Percentiles rank a stretch among this genome's conserved stretches.
phyloP scores from a whole-genome alignment of 2,888 invertebrate genomes.

The Subacronicta megacephala region DNA sequence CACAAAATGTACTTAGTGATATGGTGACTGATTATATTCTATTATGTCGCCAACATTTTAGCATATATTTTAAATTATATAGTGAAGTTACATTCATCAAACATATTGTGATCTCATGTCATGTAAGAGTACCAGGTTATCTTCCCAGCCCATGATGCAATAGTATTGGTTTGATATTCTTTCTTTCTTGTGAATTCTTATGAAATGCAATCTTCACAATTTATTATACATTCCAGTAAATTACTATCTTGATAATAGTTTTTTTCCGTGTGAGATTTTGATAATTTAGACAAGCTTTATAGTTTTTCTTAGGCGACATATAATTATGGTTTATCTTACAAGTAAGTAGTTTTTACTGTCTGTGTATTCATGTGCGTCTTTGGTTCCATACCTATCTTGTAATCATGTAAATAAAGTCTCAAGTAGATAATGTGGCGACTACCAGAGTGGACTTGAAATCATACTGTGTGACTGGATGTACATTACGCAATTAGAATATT shows the following conservation, averaged over 20 bases:
- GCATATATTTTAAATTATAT: constrained; percentile 69
- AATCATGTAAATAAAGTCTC: constrained; percentile 81
- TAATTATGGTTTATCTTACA: constrained; percentile 68
- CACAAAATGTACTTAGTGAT: constrained; percentile 88
- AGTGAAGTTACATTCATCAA: constrained; percentile 74
- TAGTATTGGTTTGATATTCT: constrained; percentile 70
- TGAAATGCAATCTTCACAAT: constrained; percentile 70
- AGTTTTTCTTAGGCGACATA: constrained; percentile 80
- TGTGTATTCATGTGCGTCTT: constrained; percentile 76
- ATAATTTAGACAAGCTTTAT: constrained; percentile 81
- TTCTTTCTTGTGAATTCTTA: constrained; percentile 66
- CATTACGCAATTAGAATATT: constrained; percentile 81
- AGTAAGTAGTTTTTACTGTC: constrained; percentile 73
- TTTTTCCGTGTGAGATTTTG: constrained; percentile 79
- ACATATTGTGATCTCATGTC: constrained; percentile 84
- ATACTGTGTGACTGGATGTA: constrained; percentile 79
- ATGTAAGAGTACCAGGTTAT: constrained; percentile 74
- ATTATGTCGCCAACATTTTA: constrained; percentile 70
- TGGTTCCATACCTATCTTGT: constrained; percentile 73
- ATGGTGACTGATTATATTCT: constrained; percentile 69
- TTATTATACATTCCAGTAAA: constrained; percentile 84
- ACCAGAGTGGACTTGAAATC: constrained; percentile 69
- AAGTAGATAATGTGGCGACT: constrained; percentile 66
- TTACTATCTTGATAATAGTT: constrained; percentile 70
- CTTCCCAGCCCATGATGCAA: constrained; percentile 62